These are phyloP conservation scores for Orius insidiosus DNA, from an alignment of 1,140 invertebrate species.

Conservation along the genomic window DNA sequence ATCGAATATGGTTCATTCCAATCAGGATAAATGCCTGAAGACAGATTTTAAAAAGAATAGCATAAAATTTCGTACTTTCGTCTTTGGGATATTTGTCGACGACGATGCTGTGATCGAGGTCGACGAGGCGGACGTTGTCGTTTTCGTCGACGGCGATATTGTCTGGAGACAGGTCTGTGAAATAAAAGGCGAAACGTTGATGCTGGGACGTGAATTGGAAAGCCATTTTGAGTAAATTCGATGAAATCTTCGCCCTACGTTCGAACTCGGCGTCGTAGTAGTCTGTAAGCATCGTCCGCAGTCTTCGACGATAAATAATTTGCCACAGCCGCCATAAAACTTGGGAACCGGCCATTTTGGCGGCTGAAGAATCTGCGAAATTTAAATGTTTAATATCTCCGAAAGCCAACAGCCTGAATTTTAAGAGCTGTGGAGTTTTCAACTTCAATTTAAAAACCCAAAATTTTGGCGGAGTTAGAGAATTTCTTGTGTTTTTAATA, in stretches of 20 bases:
- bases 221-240: constrained; percentile 42
- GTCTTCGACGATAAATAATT: constrained; percentile 43
- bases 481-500: no score
- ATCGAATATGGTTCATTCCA: constrained; percentile 27
- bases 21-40: constrained; percentile 23
- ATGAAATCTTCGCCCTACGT: constrained; percentile 37
- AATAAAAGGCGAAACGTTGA: constrained; percentile 42
- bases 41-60: constrained; percentile 7
- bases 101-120: constrained; percentile 52
- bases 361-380: constrained; percentile 34
- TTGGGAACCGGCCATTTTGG: constrained; percentile 47
- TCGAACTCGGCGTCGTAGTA: constrained; percentile 37
- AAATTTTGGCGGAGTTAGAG: no score
- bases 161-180: constrained; percentile 50
- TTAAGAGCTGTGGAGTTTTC: no score
- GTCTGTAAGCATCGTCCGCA: constrained; percentile 35
- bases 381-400: no score
- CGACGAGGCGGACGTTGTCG: constrained; percentile 39
- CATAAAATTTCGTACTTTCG: neutral
- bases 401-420: no score
- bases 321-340: constrained; percentile 53
- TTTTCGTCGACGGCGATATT: constrained; percentile 48
- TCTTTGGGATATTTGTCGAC: constrained; percentile 32
- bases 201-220: constrained; percentile 40
- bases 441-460: no score